Evolutionary conservation across 1,140 invertebrate species (phyloP).

Genomic region (Drosophila aff.): DNA sequence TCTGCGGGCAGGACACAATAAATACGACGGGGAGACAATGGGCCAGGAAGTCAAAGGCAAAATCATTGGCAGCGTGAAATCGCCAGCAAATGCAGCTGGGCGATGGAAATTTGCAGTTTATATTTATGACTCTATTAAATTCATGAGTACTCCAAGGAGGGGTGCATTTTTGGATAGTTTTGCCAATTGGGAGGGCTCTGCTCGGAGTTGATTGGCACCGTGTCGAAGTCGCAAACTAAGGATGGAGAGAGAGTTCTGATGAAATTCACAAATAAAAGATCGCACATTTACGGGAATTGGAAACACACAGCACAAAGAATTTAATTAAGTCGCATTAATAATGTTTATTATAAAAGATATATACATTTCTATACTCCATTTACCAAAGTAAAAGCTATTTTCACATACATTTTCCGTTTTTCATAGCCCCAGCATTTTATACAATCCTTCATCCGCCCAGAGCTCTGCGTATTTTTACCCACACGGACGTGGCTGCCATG

Average conservation of each 20-base stretch:
- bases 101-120: slow-evolving; percentile 54
- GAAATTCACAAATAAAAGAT: slow-evolving; percentile 35
- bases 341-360: background rate
- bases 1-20: slow-evolving; percentile 41
- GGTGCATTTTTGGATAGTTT: slow-evolving; percentile 21
- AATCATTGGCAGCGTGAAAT: slow-evolving; percentile 70
- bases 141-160: slow-evolving; percentile 36
- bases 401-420: background rate
- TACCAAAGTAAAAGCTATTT: background rate
- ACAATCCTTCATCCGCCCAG: background rate
- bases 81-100: slow-evolving; percentile 70
- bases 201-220: slow-evolving; percentile 64
- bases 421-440: background rate
- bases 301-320: background rate
- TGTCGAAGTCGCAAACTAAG: slow-evolving; percentile 36
- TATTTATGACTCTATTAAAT: slow-evolving; percentile 79
- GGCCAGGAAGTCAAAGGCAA: slow-evolving; percentile 35
- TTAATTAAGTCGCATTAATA: background rate
- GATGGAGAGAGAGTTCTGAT: slow-evolving; percentile 31
- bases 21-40: slow-evolving; percentile 51
- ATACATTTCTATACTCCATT: background rate
- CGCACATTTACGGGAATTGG: background rate
- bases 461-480: slow-evolving; percentile 4
- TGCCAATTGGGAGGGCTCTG: slow-evolving; percentile 20
- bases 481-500: slow-evolving; percentile 51